A percentile compares a stretch with the other conserved stretches of the same genome.
phyloP scores from a whole-genome alignment of 2,113 vertebrate species.

The Neodon shergylaensis region DNA sequence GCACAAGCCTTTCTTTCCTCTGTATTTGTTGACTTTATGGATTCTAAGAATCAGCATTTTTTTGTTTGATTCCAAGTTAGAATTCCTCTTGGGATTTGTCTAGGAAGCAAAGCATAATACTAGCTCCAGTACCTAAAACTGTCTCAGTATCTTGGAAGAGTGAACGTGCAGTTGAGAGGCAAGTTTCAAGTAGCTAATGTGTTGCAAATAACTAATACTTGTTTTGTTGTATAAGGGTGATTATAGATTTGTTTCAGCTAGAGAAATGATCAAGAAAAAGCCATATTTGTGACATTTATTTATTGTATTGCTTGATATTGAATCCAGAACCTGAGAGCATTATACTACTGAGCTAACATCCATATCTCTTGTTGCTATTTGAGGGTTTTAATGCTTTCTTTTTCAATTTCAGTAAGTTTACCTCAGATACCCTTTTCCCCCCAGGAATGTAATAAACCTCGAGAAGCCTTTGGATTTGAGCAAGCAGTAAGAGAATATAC shows the following conservation, averaged over 20 bases:
- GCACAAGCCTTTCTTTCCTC: background rate
- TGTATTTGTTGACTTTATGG: background rate
- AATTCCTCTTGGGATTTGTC: constrained; percentile 18
- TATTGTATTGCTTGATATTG: background rate
- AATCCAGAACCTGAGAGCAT: background rate
- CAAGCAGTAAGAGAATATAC: constrained; percentile 97
- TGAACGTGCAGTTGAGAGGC: constrained; percentile 50
- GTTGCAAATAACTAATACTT: constrained; percentile 42
- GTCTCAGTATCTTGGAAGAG: background rate
- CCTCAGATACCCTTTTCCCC: constrained; percentile 8
- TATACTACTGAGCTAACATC: background rate
- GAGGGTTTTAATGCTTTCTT: background rate
- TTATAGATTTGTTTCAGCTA: constrained; percentile 6
- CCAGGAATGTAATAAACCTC: constrained; percentile 98
- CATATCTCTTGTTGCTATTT: background rate
- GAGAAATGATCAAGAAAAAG: constrained; percentile 33
- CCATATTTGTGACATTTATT: background rate
- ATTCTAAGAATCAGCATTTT: constrained; percentile 7
- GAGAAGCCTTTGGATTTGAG: constrained; percentile 98
- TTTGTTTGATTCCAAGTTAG: constrained; percentile 36
- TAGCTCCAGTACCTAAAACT: background rate
- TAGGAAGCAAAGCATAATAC: background rate
- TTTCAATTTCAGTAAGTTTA: constrained; percentile 50
- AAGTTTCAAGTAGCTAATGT: background rate
- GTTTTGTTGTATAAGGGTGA: constrained; percentile 52